phyloP scores from a whole-genome alignment of 2,113 vertebrate genomes.

The Oreochromis niloticus region DNA sequence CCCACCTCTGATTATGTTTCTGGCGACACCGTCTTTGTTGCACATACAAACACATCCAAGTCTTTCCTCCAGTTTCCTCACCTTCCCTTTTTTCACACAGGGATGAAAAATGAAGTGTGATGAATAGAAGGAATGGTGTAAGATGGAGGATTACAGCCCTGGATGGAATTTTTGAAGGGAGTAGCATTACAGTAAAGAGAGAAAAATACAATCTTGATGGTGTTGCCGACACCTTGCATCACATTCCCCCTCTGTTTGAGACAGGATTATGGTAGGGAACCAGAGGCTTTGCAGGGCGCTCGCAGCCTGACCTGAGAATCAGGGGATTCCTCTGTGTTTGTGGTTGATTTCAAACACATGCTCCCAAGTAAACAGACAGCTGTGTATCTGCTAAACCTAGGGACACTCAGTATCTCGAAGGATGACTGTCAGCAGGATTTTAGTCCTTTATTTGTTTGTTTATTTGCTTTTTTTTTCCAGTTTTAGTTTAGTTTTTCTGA shows the following conservation, averaged over 20 bases:
- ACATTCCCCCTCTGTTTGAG: slow-evolving; percentile 53
- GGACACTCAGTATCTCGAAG: background rate
- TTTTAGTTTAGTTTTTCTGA: background rate
- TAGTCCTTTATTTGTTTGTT: background rate
- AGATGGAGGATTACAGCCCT: slow-evolving; percentile 67
- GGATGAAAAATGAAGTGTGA: slow-evolving; percentile 65
- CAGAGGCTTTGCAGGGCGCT: slow-evolving; percentile 41
- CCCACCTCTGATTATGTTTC: slow-evolving; percentile 28
- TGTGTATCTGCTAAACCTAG: background rate
- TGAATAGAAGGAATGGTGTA: slow-evolving; percentile 60
- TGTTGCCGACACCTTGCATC: slow-evolving; percentile 72
- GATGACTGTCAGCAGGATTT: background rate
- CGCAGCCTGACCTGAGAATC: slow-evolving; percentile 50
- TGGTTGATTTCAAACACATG: slow-evolving; percentile 30
- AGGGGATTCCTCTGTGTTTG: slow-evolving; percentile 43
- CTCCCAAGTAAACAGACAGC: background rate
- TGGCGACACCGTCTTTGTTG: slow-evolving; percentile 53
- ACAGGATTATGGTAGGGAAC: slow-evolving; percentile 53
- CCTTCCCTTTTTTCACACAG: slow-evolving; percentile 55
- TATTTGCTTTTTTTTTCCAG: background rate
- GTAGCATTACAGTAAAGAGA: slow-evolving; percentile 64
- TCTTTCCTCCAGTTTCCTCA: slow-evolving; percentile 69
- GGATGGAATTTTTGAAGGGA: slow-evolving; percentile 60
- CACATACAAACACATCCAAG: slow-evolving; percentile 48
- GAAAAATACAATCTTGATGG: slow-evolving; percentile 60